Conservation (phyloP, 1,140 invertebrate species). For the Diprion similis region DNA sequence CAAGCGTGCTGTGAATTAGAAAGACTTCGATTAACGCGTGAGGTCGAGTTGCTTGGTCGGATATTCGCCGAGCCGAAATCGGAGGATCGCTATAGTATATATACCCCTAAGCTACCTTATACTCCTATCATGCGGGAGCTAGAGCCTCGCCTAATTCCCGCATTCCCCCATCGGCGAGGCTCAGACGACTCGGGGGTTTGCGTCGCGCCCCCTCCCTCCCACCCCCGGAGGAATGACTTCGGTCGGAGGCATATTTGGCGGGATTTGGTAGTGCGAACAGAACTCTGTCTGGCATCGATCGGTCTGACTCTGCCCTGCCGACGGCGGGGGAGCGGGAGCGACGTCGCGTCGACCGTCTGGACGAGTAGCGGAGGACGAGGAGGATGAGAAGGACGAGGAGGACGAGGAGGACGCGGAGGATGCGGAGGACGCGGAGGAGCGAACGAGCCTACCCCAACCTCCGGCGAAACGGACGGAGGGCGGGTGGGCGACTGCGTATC, state of each 20-base stretch:
- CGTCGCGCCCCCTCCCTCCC: neutral
- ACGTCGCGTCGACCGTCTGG: no score
- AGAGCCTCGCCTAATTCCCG: no score
- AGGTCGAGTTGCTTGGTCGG: no score
- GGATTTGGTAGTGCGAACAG: slow-evolving; percentile 60
- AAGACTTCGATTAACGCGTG: no score
- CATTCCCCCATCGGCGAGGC: no score
- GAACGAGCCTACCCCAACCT: slow-evolving; percentile 60
- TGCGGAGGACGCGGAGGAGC: slow-evolving; percentile 13
- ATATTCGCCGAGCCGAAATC: no score
- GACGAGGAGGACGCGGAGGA: slow-evolving; percentile 11
- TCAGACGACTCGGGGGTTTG: no score
- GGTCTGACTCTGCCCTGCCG: slow-evolving; percentile 30
- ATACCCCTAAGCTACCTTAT: no score
- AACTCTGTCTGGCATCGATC: slow-evolving; percentile 63
- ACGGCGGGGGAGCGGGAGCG: slow-evolving; percentile 19
- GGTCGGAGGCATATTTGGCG: slow-evolving; percentile 42
- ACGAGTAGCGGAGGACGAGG: slow-evolving; percentile 21
- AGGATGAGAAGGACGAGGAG: no score
- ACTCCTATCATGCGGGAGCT: no score
- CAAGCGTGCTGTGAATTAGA: no score
- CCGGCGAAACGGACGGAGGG: slow-evolving; percentile 26
- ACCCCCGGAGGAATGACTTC: neutral
- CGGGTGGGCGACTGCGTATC: slow-evolving; percentile 41
- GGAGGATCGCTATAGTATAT: no score